Conservation (phyloP, 2,113 vertebrate species). For the Rousettus leschenaultii region DNA sequence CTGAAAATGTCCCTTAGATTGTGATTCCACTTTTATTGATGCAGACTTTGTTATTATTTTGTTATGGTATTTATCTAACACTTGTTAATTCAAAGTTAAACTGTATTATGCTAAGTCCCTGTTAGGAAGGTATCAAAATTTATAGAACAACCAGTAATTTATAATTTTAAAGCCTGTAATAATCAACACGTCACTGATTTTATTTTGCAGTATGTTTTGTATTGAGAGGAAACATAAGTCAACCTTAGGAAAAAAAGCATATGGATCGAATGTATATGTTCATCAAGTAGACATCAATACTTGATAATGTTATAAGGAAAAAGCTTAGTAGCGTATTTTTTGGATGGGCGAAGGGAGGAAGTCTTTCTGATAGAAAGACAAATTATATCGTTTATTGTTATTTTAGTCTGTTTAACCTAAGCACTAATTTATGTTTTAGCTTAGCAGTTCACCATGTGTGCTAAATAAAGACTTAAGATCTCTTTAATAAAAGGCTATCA, state of each 20-base stretch:
- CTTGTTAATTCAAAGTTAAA: conserved; percentile 45
- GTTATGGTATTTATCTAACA: conserved; percentile 47
- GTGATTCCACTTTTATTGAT: conserved; percentile 33
- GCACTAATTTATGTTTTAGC: background rate
- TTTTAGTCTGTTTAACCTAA: background rate
- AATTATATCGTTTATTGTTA: background rate
- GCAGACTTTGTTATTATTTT: conserved; percentile 36
- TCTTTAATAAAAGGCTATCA: background rate
- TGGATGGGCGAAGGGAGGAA: background rate
- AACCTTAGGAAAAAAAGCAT: background rate
- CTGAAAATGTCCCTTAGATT: conserved; percentile 52
- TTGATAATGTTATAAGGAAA: background rate
- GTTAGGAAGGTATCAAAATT: conserved; percentile 15
- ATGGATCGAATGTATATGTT: background rate
- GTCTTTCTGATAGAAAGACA: background rate
- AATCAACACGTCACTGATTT: background rate
- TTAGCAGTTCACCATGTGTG: background rate
- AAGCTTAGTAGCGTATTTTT: background rate
- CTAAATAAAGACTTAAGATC: background rate
- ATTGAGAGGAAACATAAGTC: background rate
- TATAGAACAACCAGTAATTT: background rate
- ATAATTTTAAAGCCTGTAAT: background rate
- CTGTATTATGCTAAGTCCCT: conserved; percentile 32
- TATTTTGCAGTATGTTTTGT: background rate
- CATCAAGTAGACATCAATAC: background rate